These are phyloP conservation scores for Chelonus insularis DNA, from an alignment of 1,140 invertebrate species.

Conservation along the genomic window DNA sequence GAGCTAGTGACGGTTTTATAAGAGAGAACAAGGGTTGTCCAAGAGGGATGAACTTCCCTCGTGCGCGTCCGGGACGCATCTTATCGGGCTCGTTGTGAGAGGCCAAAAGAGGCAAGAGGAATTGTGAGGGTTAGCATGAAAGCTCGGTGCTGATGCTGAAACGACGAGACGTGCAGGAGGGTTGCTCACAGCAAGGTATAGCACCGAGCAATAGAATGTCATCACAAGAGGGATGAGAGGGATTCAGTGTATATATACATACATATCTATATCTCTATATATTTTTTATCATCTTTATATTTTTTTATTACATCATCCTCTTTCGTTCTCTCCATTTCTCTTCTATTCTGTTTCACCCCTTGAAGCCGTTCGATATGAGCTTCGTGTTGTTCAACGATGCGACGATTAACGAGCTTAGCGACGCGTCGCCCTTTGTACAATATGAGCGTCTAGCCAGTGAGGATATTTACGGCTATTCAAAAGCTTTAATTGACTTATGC, in stretches of 20 bases:
- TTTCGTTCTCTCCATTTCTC: not conserved
- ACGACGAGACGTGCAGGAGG: not conserved
- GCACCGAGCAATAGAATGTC: not conserved
- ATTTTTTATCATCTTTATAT: not conserved
- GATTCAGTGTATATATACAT: no score
- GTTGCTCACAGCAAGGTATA: not conserved
- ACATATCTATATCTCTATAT: not conserved
- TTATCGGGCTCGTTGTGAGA: conserved; percentile 11
- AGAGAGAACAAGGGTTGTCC: conserved; percentile 1
- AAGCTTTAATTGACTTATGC: conserved; percentile 29
- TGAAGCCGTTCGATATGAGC: conserved; percentile 15
- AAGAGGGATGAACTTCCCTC: conserved; percentile 19
- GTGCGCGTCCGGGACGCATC: conserved; percentile 14
- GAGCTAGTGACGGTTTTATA: no score
- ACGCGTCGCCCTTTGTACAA: not conserved
- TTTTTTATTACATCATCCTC: conserved; percentile 1
- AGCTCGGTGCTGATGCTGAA: not conserved
- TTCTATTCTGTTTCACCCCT: not conserved
- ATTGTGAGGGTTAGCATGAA: not conserved
- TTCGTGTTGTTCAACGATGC: conserved; percentile 25
- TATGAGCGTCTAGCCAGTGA: conserved; percentile 5
- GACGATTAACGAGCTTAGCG: conserved; percentile 35
- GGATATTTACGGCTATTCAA: conserved; percentile 25
- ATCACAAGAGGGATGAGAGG: not conserved
- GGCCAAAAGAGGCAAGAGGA: not conserved